Base-by-base conservation (phyloP, 2,888 invertebrate species). In the Parapristionchus giblindavisi region DNA sequence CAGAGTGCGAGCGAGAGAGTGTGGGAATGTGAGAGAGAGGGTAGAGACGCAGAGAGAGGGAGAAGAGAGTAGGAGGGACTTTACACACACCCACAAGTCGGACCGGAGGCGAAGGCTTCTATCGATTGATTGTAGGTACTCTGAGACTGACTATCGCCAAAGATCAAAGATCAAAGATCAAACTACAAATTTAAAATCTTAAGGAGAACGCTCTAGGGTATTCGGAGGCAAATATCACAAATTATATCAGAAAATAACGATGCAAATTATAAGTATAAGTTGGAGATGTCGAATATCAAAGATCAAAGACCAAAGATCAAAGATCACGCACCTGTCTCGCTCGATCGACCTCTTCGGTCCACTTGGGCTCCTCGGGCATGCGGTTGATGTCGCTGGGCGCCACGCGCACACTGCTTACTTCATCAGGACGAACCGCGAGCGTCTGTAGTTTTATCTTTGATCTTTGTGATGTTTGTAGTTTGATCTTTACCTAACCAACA, bases 261-360 rank as follows among this genome's bases (percentile, higher is more conserved):
- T 3, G 1, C 17, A 29, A 60, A 34, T 36, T n/a, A 36, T 36
- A 60, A 60, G n/a, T n/a, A n/a, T n/a, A n/a, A n/a, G n/a, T n/a
- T n/a, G n/a, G n/a, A n/a, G n/a, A 51, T 5, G n/a, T 4, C 51
- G 14, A n/a, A 78, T 56, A 32, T 77, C 68, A n/a, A 60, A 52
- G n/a, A 27, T 17, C 24, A 38, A 27, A 61, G 38, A 11, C 27
- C n/a, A 61, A n/a, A 36, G 38, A 38, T 27, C 72, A 74, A 70
- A 76, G 71, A 54, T 43, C 51, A 51, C 74, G 36, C 3, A 78
- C 79, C 76, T 82, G 79, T 75, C 80, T 80, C 21, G 84, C 81
- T 68, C 81, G 80, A 48, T 86, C 85, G 56, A 87, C 83, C 73
- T 87, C 84, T 40, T 82, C 80, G 63, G 85, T 85, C 87, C 87